phyloP scores from a whole-genome alignment of 2,888 invertebrate species.

The Tetrapedia diversipes region DNA sequence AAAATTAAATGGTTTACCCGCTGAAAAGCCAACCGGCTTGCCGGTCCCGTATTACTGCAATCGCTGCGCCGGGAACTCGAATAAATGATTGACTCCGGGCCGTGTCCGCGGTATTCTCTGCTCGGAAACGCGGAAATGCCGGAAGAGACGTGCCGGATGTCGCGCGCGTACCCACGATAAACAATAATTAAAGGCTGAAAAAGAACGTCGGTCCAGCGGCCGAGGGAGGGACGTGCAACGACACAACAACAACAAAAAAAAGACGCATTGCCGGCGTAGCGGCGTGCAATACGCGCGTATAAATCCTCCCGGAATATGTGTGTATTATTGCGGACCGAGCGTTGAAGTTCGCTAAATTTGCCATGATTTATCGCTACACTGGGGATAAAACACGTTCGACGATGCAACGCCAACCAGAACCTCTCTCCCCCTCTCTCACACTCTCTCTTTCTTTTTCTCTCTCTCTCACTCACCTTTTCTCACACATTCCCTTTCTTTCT shows the following conservation, averaged over 20 bases:
- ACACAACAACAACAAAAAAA: slow-evolving; percentile 20
- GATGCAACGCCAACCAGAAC: slow-evolving; percentile 45
- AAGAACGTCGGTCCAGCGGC: slow-evolving; percentile 6
- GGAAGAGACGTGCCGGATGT: slow-evolving; percentile 18
- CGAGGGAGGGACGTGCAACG: slow-evolving; percentile 17
- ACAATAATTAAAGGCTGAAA: slow-evolving; percentile 58
- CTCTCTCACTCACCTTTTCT: too few relatives aligned
- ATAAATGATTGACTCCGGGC: slow-evolving; percentile 45
- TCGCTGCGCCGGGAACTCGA: slow-evolving; percentile 8
- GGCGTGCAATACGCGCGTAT: slow-evolving; percentile 50
- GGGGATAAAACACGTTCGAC: slow-evolving; percentile 68
- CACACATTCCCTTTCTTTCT: too few relatives aligned
- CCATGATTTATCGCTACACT: slow-evolving; percentile 61
- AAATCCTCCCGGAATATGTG: slow-evolving; percentile 66
- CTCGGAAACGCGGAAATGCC: not conserved
- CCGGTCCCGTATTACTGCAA: slow-evolving; percentile 5
- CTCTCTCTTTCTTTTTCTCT: too few relatives aligned
- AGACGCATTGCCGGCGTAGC: slow-evolving; percentile 21
- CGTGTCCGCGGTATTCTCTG: not conserved
- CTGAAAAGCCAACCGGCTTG: slow-evolving; percentile 13
- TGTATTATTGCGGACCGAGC: slow-evolving; percentile 58
- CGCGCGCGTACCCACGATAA: slow-evolving; percentile 54
- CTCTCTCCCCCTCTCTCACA: too few relatives aligned
- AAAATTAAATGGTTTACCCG: slow-evolving; percentile 35
- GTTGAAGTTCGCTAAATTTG: slow-evolving; percentile 66